These are phyloP conservation scores for Heterohyrax brucei DNA, from an alignment of 2,797 vertebrate species.

Conservation along the genomic window DNA sequence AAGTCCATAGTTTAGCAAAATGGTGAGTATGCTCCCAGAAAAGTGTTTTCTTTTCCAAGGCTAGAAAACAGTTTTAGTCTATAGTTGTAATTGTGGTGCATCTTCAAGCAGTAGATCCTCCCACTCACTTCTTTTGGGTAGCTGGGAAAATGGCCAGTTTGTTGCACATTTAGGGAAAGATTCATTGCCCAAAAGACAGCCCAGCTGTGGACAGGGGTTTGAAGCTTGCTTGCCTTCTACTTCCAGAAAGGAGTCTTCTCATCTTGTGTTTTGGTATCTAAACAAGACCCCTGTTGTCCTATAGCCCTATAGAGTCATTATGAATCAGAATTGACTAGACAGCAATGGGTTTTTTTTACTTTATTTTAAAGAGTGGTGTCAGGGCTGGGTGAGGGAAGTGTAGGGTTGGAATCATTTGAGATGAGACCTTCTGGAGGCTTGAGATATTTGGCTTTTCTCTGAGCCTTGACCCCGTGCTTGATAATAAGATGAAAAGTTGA, in stretches of 20 bases:
- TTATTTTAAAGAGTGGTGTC: not conserved
- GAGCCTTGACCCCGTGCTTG: not conserved
- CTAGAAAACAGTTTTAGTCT: conserved; percentile 22
- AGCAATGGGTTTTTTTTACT: no score
- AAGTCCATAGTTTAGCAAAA: not conserved
- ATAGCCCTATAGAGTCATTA: not conserved
- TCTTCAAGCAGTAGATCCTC: conserved; percentile 37
- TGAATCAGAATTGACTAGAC: no score
- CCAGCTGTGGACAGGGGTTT: not conserved
- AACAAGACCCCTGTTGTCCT: not conserved
- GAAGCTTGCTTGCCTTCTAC: conserved; percentile 33
- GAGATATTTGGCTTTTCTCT: conserved; percentile 1
- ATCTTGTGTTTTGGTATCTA: not conserved
- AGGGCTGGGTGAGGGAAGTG: not conserved
- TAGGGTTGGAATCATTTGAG: conserved; percentile 13
- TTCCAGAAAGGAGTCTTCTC: conserved; percentile 21
- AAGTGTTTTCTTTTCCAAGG: conserved; percentile 14
- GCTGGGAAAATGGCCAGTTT: not conserved
- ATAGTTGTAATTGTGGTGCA: not conserved
- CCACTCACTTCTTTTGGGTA: conserved; percentile 6
- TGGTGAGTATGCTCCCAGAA: not conserved
- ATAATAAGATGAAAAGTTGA: conserved; percentile 33
- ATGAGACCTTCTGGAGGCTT: conserved; percentile 11
- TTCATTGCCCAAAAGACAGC: conserved; percentile 8
- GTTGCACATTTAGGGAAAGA: conserved; percentile 1